Evolutionary conservation across 2,113 vertebrate genomes (phyloP), one percentile per base, ranked within the genome.

Genomic region (Raphicerus campestris): DNA sequence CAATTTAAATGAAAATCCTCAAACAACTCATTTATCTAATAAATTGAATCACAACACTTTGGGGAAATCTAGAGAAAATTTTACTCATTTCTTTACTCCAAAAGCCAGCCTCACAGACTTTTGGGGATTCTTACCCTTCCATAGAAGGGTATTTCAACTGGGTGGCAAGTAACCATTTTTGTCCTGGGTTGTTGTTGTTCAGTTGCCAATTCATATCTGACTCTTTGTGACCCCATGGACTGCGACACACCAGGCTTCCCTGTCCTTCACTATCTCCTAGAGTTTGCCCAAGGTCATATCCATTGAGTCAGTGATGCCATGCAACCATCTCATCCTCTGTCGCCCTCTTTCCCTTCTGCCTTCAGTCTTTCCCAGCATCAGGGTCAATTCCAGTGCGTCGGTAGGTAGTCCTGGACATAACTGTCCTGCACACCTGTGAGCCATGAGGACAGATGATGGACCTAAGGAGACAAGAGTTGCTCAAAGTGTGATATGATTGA

Each of bases 11-110:
- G 39, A 87, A 93, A 93, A 53, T 95, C 78, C 55, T 19, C 32
- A 35, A 96, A 47, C 22, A 96, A 84, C 26, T 89, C 80, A 86
- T 87, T 84, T 55, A 66, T 83, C 78, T 95, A 70, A 93, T 58
- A 91, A 63, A 83, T 4, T 89, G n/a, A 91, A 70, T 87, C 32
- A 87, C 9, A 80, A 28, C 56, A 75, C 19, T 56, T 30, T 93
- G 49, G 56, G 32, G 16, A 80, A 96, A 96, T 93, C 58, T 45
- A 93, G 32, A 91, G 51, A 87, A 55, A 39, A 28, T 87, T 55
- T 93, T 97, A 55, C 20, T 13, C 22, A 42, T 75, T 55, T 8
- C 10, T 97, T 16, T 75, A 28, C 26, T 87, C 45, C 10, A 91
- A 70, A 95, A 86, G 22, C 56, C 49, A 94, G 26, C 28, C 32